Base-by-base conservation (phyloP, 2,888 invertebrate species). In the Acleris laterana region DNA sequence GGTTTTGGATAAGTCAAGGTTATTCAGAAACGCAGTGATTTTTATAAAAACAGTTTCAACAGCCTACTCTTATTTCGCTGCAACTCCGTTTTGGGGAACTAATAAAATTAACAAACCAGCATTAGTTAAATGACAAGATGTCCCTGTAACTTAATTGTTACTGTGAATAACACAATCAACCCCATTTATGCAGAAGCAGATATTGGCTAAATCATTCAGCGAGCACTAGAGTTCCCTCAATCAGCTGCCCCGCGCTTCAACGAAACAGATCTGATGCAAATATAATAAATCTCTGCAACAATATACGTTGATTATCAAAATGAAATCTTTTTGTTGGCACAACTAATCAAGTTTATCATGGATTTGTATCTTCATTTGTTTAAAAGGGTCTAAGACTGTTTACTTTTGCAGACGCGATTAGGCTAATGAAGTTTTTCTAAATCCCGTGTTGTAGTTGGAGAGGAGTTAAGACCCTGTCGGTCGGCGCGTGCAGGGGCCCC, bases 261-360 rank as follows among this genome's bases (percentile, higher is more conserved):
- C 42, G 44, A 77, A 79, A 80, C 55, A 25, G 60, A 77, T 75
- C 72, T 71, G 74, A 73, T 62, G 75, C 75, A 81, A 85, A 85
- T 79, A 83, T 84, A 81, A 87, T 88, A 87, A 87, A 87, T 87
- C 81, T 82, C 71, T 74, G 75, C 83, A 82, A 88, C 89, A 90
- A 88, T 89, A 82, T 83, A 83, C 85, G 85, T 81, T 90, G 88
- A 90, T 90, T 91, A 90, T 90, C 88, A 85, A 88, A 92, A 90
- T 89, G 83, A 89, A 91, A 91, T 91, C 90, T 90, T 88, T 88
- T 90, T 90, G 89, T 90, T 76, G 77, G 79, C 80, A 79, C 74
- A 72, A 83, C 83, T 89, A 92, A 92, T 92, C 90, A 89, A 91
- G 89, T 91, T 90, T 90, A 91, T 92, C 89, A 82, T 79, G 87